Conservation (phyloP, 37 sponge, comb jelly and placozoan species). For the Amphimedon queenslandica region DNA sequence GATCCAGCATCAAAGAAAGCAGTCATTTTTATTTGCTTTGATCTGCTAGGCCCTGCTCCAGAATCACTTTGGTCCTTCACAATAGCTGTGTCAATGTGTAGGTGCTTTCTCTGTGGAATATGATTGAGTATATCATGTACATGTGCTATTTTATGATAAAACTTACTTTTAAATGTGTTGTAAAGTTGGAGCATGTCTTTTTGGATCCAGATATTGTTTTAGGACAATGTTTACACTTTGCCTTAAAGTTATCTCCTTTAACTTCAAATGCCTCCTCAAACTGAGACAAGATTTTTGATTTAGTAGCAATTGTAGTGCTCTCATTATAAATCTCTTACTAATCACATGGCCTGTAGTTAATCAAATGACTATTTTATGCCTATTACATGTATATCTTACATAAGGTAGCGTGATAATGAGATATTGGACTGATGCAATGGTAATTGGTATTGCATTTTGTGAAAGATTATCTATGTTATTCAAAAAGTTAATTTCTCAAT, state of each 20-base stretch:
- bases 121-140: neutral
- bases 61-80: too few species aligned
- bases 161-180: neutral
- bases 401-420: neutral
- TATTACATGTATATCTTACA: too few species aligned
- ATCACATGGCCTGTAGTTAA: too few species aligned
- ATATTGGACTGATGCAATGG: neutral
- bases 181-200: neutral
- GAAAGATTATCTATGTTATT: too few species aligned
- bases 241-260: neutral
- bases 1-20: neutral
- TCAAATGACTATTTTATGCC: too few species aligned
- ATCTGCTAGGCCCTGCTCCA: too few species aligned
- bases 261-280: neutral
- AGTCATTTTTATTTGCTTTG: neutral
- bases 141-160: neutral
- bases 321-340: too few species aligned
- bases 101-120: neutral
- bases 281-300: neutral
- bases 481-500: too few species aligned
- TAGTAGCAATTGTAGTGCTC: too few species aligned
- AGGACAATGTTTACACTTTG: slow-evolving; percentile 2
- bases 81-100: neutral
- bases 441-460: neutral
- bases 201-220: neutral